These are phyloP conservation scores for Hirtodrosophila cameraria DNA, from an alignment of 2,888 invertebrate genomes.

Conservation along the genomic window DNA sequence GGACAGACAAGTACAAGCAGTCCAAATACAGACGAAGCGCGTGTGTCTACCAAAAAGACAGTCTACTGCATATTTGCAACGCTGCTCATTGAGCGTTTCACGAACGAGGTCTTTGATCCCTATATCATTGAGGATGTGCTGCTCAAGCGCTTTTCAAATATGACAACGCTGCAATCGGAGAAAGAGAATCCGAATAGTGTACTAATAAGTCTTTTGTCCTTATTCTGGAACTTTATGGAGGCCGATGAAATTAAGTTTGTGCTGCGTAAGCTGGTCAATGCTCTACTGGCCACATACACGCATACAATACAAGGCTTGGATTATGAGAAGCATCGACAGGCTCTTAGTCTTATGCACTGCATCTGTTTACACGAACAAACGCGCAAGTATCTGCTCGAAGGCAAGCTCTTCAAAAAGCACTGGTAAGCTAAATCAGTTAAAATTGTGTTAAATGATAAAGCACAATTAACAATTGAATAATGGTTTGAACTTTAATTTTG, in stretches of 20 bases:
- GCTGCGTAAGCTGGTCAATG: conserved; percentile 80
- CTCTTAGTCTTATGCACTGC: conserved; percentile 84
- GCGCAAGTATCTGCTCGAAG: conserved; percentile 85
- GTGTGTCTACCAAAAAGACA: conserved; percentile 84
- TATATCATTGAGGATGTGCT: conserved; percentile 90
- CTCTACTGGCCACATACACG: conserved; percentile 72
- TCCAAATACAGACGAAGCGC: conserved; percentile 24
- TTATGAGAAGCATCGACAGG: conserved; percentile 84
- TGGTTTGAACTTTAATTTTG: too few relatives aligned
- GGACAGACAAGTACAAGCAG: conserved; percentile 28
- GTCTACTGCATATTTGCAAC: conserved; percentile 86
- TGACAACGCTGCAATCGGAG: conserved; percentile 63
- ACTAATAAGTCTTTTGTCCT: conserved; percentile 78
- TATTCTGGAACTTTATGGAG: conserved; percentile 83
- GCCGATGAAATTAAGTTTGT: conserved; percentile 81
- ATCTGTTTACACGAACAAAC: conserved; percentile 85
- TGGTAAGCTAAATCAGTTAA: conserved; percentile 74
- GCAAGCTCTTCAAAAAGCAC: conserved; percentile 85
- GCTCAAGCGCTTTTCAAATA: conserved; percentile 84
- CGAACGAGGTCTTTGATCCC: conserved; percentile 86
- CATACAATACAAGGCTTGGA: conserved; percentile 82
- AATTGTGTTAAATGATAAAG: too few relatives aligned
- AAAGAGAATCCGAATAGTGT: conserved; percentile 78
- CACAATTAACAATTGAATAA: too few relatives aligned
- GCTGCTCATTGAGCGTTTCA: conserved; percentile 86